Base-by-base conservation (phyloP, 2,797 vertebrate genomes). In the Spinibarbus caldwelli region DNA sequence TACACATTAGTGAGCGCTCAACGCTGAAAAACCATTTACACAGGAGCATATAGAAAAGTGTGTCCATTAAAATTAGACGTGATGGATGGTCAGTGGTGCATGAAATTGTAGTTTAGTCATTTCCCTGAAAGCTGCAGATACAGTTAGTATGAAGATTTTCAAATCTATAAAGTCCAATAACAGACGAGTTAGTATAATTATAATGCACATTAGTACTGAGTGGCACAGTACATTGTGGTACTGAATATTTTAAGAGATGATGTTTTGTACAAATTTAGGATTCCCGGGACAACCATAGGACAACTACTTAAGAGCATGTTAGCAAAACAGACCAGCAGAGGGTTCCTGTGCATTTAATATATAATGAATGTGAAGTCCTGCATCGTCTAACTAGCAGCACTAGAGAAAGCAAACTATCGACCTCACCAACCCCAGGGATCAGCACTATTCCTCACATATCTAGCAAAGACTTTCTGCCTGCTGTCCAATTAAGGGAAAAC, bases 401-500 rank as follows among this genome's bases (percentile, higher is more conserved):
- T 62, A 64, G 77, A 79, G 21, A 85, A 80, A 80, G 66, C 49
- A 70, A 83, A 78, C 77, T 77, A 15, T 45, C 76, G 81, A 49
- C 72, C 79, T 73, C 59, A 47, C 59, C 84, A 83, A 70, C 86
- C 80, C 59, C 15, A 34, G 84, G 47, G 82, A 86, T 86, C 77
- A 82, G 67, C 81, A 84, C 43, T 64, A 73, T 85, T 80, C 77
- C 54, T 72, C 84, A 85, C 77, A 83, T 6, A 78, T 68, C 57
- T 29, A 83, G 41, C 84, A 79, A 87, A 77, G 47, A 82, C 64
- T 70, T 89, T 78, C 84, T 73, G 47, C 41, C 57, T 78, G 72
- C 86, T 82, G 80, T 81, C 77, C 84, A 89, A 84, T 87, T 89
- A 89, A 67, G 66, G 64, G 86, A 73, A 87, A 87, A 80, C 77